Evolutionary conservation across 2,113 vertebrate genomes (phyloP).

Genomic region (Lamprotornis superbus): DNA sequence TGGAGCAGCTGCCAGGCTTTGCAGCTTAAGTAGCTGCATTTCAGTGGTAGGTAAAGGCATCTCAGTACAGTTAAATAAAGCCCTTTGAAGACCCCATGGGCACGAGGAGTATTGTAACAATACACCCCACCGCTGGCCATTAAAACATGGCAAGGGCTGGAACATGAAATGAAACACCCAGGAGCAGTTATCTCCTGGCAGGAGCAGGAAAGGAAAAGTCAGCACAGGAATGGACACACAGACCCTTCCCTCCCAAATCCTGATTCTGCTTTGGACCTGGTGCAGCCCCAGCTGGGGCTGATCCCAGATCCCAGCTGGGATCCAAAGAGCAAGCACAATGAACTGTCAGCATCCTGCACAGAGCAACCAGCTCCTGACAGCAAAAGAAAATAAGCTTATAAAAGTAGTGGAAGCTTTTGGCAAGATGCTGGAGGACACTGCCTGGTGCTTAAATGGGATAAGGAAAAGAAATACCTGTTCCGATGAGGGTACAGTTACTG

Average conservation of each 20-base stretch:
- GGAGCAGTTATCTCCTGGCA: not conserved
- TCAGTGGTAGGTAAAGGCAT: not conserved
- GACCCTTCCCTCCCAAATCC: not conserved
- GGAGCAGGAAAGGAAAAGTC: not conserved
- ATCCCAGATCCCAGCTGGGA: not conserved
- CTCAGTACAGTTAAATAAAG: not conserved
- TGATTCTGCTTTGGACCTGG: not conserved
- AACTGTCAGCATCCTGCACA: not conserved
- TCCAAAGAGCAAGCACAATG: not conserved
- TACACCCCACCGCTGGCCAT: not conserved
- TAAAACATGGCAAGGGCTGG: not conserved
- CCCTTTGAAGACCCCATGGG: not conserved
- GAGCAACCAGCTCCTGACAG: not conserved
- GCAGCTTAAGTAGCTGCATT: not conserved
- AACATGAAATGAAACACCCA: not conserved
- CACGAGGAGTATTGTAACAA: not conserved
- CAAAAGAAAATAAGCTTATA: not conserved
- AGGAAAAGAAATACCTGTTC: not conserved
- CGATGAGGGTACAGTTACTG: not conserved
- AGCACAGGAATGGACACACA: not conserved
- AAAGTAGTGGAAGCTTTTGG: not conserved
- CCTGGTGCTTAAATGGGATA: not conserved
- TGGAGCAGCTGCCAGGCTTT: constrained; percentile 37
- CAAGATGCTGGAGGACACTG: not conserved
- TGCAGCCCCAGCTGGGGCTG: not conserved